Evolutionary conservation across 2,113 vertebrate genomes (phyloP).

Genomic region (Brachyistius frenatus): DNA sequence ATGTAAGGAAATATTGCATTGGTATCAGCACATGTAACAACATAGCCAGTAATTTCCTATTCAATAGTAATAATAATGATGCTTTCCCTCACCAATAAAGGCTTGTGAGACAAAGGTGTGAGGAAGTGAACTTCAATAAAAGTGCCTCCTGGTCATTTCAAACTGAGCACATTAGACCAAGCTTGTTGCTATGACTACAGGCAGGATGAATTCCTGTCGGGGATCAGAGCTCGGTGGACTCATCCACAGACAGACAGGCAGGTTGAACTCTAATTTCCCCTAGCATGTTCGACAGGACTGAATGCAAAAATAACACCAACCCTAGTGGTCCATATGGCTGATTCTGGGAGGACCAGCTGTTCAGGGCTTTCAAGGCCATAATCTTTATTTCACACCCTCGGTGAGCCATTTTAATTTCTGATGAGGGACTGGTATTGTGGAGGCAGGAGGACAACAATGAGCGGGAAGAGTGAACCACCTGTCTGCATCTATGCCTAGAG

Average conservation of each 20-base stretch:
- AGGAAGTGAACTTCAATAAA: conserved; percentile 54
- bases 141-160: conserved; percentile 53
- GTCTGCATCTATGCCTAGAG: conserved; percentile 12
- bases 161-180: conserved; percentile 57
- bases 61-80: conserved; percentile 18
- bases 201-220: conserved; percentile 59
- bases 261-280: conserved; percentile 71
- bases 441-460: conserved; percentile 17
- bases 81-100: conserved; percentile 16
- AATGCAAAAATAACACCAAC: conserved; percentile 69
- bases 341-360: conserved; percentile 73
- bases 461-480: conserved; percentile 31
- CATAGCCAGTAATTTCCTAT: too few relatives aligned
- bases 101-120: conserved; percentile 33
- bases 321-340: conserved; percentile 71
- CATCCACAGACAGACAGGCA: conserved; percentile 45
- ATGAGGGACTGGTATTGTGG: conserved; percentile 44
- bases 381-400: conserved; percentile 73
- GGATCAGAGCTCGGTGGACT: conserved; percentile 41
- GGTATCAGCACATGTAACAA: too few relatives aligned
- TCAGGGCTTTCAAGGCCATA: conserved; percentile 58
- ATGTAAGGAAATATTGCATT: neutral
- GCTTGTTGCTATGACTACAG: conserved; percentile 83
- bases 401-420: conserved; percentile 69
- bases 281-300: conserved; percentile 60